Evolutionary conservation across 1,140 invertebrate genomes (phyloP), one percentile per base, ranked within the genome.

Genomic region (Notospermus geniculatus): DNA sequence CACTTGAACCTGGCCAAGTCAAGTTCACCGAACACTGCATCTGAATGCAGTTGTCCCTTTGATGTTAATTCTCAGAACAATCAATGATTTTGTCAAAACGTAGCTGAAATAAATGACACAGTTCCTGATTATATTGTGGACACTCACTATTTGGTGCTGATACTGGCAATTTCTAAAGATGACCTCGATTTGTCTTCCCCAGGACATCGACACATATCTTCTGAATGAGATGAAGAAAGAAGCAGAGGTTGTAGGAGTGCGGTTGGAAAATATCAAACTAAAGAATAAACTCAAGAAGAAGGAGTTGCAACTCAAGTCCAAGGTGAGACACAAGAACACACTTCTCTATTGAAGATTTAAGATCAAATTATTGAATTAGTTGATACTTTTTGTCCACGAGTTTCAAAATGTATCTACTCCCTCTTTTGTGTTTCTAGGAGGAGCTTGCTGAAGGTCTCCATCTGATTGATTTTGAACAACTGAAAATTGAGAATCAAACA

Each of bases 401-500:
- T 50, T 25, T 7, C 7, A 1, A 17, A 9, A 19, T 4, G 22
- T 25, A 54, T 22, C 0, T 17, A 13, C 23, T 22, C 28, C 28
- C 1, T 58, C 11, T 15, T 32, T 54, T 29, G 58, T n/a, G 23
- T 52, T 73, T 71, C 27, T 62, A 81, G 78, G 81, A 82, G 60
- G 79, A 80, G 62, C 64, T 82, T 55, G 73, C 79, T 2, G 80
- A 78, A 43, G 80, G 80, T 64, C 68, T 82, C 28, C 78, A 81
- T 65, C 63, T 82, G 58, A 81, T 82, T 54, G 81, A 82, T 66
- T 82, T 82, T 78, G 80, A 82, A 71, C 81, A 82, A 68, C 69
- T 82, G 57, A 82, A 82, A 66, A 82, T 82, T 70, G 81, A 82
- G 69, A 82, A 82, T 64, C 80, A 82, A 64, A 82, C 81, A 17